phyloP scores from a whole-genome alignment of 2,113 vertebrate species.

The Phrynosoma platyrhinos region DNA sequence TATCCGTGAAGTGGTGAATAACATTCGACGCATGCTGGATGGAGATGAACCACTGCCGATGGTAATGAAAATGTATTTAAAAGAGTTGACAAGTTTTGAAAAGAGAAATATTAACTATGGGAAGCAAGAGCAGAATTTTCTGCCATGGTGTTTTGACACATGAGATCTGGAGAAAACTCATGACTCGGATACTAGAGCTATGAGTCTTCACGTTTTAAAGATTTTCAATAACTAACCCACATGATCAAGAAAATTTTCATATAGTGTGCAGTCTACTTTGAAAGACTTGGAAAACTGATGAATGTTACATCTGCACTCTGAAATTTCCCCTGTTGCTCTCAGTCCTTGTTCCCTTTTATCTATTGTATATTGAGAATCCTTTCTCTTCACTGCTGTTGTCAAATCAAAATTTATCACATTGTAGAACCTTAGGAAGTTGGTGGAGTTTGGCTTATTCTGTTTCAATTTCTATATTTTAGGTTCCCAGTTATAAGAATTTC shows the following conservation, averaged over 20 bases:
- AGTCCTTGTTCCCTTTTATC: not conserved
- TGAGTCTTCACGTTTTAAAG: not conserved
- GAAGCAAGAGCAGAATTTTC: not conserved
- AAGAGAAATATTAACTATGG: not conserved
- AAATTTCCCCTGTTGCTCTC: not conserved
- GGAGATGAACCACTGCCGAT: conserved; percentile 90
- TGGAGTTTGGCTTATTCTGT: not conserved
- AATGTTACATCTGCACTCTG: not conserved
- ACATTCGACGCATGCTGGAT: conserved; percentile 89
- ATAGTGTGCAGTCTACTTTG: not conserved
- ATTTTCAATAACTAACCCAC: not conserved
- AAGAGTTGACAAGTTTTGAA: too few species aligned
- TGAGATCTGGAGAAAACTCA: too few species aligned
- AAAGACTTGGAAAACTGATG: not conserved
- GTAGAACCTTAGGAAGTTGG: not conserved
- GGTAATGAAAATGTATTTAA: conserved; percentile 76
- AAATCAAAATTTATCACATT: too few species aligned
- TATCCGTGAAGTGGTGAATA: conserved; percentile 89
- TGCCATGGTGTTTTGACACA: not conserved
- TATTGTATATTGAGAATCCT: not conserved
- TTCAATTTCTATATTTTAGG: conserved; percentile 72
- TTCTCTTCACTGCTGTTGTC: not conserved
- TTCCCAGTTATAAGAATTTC: conserved; percentile 95
- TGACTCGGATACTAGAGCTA: too few species aligned
- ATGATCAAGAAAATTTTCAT: not conserved